These are phyloP conservation scores for Medauroidea extradentata DNA, from an alignment of 1,140 invertebrate species.

Conservation along the genomic window DNA sequence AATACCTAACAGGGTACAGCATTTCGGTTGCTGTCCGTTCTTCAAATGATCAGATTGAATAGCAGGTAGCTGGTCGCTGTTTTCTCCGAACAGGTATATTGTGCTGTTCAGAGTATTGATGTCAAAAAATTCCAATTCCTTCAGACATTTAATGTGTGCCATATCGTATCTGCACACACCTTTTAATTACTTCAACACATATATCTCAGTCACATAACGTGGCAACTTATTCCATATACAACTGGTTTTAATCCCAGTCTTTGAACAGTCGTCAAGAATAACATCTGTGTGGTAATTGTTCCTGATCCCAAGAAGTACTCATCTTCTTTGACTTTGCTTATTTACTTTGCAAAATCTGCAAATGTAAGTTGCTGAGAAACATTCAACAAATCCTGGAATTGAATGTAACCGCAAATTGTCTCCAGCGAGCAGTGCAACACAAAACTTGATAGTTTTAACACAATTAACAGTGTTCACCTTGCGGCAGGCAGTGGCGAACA, in stretches of 20 bases:
- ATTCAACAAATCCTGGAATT: slow-evolving; percentile 32
- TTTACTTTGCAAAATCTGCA: slow-evolving; percentile 31
- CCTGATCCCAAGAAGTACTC: slow-evolving; percentile 22
- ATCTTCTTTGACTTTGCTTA: slow-evolving; percentile 20
- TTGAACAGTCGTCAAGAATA: slow-evolving; percentile 9
- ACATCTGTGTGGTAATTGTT: slow-evolving; percentile 14
- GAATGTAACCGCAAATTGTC: slow-evolving; percentile 37
- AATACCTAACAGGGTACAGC: slow-evolving; percentile 23
- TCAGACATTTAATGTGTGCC: slow-evolving; percentile 20
- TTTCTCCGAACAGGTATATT: slow-evolving; percentile 20
- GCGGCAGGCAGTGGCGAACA: too few relatives aligned
- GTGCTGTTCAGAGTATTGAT: slow-evolving; percentile 25
- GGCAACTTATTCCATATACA: slow-evolving; percentile 18
- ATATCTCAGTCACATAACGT: slow-evolving; percentile 25
- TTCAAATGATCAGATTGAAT: slow-evolving; percentile 19
- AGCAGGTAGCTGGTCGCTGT: slow-evolving; percentile 24
- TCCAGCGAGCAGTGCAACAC: slow-evolving; percentile 29
- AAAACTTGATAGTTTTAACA: slow-evolving; percentile 25
- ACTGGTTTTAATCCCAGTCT: slow-evolving; percentile 18
- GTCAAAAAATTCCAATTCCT: slow-evolving; percentile 26
- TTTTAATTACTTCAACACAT: slow-evolving; percentile 29
- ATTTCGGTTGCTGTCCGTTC: slow-evolving; percentile 25
- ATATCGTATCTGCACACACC: slow-evolving; percentile 31
- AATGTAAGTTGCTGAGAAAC: slow-evolving; percentile 26
- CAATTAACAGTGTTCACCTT: too few relatives aligned